Evolutionary conservation across 53 echinoderm and acorn worm species (phyloP).

Genomic region (Crossaster papposus): DNA sequence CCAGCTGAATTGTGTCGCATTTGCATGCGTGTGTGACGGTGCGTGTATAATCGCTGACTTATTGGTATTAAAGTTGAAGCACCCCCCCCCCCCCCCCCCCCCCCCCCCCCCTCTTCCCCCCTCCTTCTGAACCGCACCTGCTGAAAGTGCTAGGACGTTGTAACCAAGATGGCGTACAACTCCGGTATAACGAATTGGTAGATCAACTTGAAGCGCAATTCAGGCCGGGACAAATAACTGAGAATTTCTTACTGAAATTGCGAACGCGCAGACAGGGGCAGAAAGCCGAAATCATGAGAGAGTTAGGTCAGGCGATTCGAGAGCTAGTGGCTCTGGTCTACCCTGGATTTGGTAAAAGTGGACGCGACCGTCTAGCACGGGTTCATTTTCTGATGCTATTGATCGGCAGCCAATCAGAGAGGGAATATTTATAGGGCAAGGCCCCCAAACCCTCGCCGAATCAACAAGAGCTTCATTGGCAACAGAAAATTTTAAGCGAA

Average conservation of each 20-base stretch:
- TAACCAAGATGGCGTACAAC: not conserved
- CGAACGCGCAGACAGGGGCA: constrained; percentile 1
- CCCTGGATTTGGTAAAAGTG: no score
- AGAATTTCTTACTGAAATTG: constrained; percentile 45
- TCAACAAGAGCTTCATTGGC: constrained; percentile 36
- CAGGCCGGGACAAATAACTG: constrained; percentile 36
- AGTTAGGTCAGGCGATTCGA: constrained; percentile 25
- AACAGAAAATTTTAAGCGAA: constrained; percentile 36
- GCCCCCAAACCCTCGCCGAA: constrained; percentile 51
- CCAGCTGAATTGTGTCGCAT: no score
- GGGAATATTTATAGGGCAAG: constrained; percentile 53
- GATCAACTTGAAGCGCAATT: no score
- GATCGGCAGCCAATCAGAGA: constrained; percentile 40
- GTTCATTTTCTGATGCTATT: constrained; percentile 54
- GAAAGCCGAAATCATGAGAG: constrained; percentile 13
- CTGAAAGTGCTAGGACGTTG: constrained; percentile 49
- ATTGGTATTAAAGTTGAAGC: no score
- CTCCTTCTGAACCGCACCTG: no score
- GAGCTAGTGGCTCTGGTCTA: no score
- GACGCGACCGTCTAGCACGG: no score
- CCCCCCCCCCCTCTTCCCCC: no score
- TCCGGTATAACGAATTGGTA: not conserved
- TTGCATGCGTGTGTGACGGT: no score
- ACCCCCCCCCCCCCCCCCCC: no score
- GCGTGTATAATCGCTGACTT: no score